Evolutionary conservation across 2,113 vertebrate species (phyloP), one percentile per base, ranked within the genome.

Genomic region (Upupa epops): DNA sequence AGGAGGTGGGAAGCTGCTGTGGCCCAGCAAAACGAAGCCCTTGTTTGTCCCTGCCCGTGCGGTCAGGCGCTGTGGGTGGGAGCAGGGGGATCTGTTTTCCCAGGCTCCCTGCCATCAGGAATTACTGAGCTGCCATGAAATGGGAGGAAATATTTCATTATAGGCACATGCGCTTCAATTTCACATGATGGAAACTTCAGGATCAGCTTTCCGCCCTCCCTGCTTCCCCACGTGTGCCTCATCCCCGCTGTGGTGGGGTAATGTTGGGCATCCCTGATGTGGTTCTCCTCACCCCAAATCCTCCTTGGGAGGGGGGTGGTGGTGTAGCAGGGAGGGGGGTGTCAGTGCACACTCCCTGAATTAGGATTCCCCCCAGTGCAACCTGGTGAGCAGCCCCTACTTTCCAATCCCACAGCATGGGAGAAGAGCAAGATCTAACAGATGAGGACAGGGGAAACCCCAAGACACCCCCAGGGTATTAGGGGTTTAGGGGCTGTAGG

Each of bases 81-180:
- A 96, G 92, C 63, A 26, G 70, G 94, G 79, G 94, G 54, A 89
- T 96, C 90, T 97, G 96, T 97, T 98, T 98, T 97, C 96, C 93
- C 92, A 97, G 96, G 96, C 89, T 97, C 88, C 63, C 92, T 92
- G 95, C 95, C 96, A 96, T 97, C 89, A 95, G 95, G 96, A 97
- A 97, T 98, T 97, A 97, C 96, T 94, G 95, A 97, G 95, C 97
- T 96, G 95, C 96, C 96, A 95, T 97, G 97, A 97, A 97, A 97
- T 96, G 93, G 95, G 95, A 97, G 97, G 96, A 98, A 98, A 98
- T 96, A 90, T 98, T 98, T 97, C 97, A 98, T 97, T 97, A 97
- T 95, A 97, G 97, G 97, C 97, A 98, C 96, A 98, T 97, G 96
- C 96, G 97, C 94, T 94, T 97, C 95, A 95, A 96, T 96, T 96